phyloP scores from a whole-genome alignment of 1,140 invertebrate species.

The Cotesia chilonis region DNA sequence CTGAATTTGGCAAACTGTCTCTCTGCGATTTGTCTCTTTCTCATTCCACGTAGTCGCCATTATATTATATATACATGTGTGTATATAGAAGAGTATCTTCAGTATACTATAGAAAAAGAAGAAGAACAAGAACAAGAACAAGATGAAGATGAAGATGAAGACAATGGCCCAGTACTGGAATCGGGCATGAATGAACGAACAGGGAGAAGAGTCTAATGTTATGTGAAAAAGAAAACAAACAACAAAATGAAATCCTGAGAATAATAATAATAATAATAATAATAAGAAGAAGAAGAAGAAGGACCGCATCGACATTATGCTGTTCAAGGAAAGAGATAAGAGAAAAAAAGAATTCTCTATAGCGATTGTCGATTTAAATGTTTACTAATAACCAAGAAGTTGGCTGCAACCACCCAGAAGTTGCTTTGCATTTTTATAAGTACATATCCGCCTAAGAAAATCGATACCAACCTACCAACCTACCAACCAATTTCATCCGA shows the following conservation, averaged over 20 bases:
- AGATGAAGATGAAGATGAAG: conserved; percentile 19
- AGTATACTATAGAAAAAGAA: no score
- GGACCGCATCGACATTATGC: conserved; percentile 43
- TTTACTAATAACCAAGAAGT: conserved; percentile 68
- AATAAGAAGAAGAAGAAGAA: background rate
- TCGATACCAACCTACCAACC: conserved; percentile 49
- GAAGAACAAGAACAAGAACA: conserved; percentile 22
- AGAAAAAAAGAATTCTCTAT: conserved; percentile 33
- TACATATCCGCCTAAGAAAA: conserved; percentile 51
- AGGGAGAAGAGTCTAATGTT: conserved; percentile 35
- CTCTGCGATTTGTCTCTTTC: background rate
- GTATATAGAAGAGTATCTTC: no score
- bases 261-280: background rate
- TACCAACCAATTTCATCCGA: background rate
- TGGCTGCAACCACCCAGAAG: conserved; percentile 65
- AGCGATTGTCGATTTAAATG: conserved; percentile 67
- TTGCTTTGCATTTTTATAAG: conserved; percentile 67
- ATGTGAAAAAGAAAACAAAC: conserved; percentile 1
- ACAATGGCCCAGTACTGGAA: conserved; percentile 18
- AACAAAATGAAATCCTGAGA: background rate
- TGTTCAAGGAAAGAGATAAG: conserved; percentile 39
- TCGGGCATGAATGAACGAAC: conserved; percentile 29
- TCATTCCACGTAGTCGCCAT: conserved; percentile 1
- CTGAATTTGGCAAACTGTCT: no score
- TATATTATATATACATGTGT: no score